These are phyloP conservation scores for Lanistes nyassanus DNA, from an alignment of 1,140 invertebrate genomes.

Conservation along the genomic window DNA sequence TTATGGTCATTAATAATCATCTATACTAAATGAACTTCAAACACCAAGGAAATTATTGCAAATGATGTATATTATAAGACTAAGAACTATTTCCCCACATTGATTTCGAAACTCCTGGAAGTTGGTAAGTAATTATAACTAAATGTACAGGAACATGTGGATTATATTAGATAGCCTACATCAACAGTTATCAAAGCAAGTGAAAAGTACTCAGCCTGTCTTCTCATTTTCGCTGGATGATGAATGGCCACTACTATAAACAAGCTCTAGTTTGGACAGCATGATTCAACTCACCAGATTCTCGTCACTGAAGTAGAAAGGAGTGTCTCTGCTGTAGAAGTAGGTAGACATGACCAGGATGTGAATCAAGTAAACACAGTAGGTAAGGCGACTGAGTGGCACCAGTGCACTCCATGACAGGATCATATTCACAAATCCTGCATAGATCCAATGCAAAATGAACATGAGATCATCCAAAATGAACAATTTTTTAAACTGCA, in stretches of 20 bases:
- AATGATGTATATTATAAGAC: neutral
- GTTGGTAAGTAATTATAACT: too few relatives aligned
- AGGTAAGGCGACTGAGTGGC: constrained; percentile 87
- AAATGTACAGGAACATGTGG: neutral
- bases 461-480: too few relatives aligned
- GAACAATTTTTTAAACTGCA: neutral
- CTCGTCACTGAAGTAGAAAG: constrained; percentile 24
- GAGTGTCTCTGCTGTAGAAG: constrained; percentile 18
- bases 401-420: constrained; percentile 82
- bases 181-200: too few relatives aligned
- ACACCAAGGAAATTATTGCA: neutral
- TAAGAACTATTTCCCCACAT: neutral
- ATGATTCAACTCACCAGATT: constrained; percentile 28
- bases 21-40: neutral
- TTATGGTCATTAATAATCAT: neutral
- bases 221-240: too few relatives aligned
- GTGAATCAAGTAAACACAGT: constrained; percentile 90
- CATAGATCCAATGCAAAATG: neutral
- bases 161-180: too few relatives aligned
- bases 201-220: too few relatives aligned
- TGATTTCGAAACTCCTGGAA: neutral
- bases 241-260: too few relatives aligned
- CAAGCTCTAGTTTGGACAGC: too few relatives aligned
- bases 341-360: constrained; percentile 57
- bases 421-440: constrained; percentile 76